Evolutionary conservation across 2,888 invertebrate genomes (phyloP).

Genomic region (Bembecia ichneumoniformis): DNA sequence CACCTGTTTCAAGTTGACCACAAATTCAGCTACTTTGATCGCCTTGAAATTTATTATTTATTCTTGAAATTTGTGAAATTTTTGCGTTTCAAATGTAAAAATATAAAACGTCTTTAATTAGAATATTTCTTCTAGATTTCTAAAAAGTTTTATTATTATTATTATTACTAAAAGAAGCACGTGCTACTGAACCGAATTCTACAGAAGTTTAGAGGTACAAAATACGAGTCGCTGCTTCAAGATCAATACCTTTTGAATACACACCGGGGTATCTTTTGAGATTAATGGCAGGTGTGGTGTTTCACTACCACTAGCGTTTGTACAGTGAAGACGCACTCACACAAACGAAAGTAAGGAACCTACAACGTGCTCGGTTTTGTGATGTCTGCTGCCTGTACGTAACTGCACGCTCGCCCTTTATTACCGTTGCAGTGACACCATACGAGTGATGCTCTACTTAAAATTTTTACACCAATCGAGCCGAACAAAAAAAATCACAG

Average conservation of each 20-base stretch:
- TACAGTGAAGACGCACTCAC: constrained; percentile 6
- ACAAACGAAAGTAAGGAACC: constrained; percentile 20
- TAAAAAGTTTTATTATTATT: background rate
- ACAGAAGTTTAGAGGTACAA: constrained; percentile 47
- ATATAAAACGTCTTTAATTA: too few species aligned
- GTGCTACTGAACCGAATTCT: constrained; percentile 8
- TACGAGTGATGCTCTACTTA: constrained; percentile 34
- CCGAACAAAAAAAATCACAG: too few species aligned
- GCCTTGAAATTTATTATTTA: too few species aligned
- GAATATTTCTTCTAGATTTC: too few species aligned
- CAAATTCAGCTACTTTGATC: too few species aligned
- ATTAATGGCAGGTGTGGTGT: constrained; percentile 22
- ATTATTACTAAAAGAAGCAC: background rate
- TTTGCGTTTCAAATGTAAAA: too few species aligned
- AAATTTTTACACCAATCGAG: background rate
- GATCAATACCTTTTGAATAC: constrained; percentile 34
- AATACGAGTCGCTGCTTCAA: constrained; percentile 19
- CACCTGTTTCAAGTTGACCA: too few species aligned
- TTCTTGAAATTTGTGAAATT: too few species aligned
- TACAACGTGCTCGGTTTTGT: constrained; percentile 4
- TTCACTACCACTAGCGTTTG: constrained; percentile 18
- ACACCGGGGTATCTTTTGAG: constrained; percentile 14
- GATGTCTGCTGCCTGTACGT: constrained; percentile 24
- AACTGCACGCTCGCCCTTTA: constrained; percentile 42
- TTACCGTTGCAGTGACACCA: constrained; percentile 20